phyloP scores from a whole-genome alignment of 2,888 invertebrate species.

The Drosophila mimica region DNA sequence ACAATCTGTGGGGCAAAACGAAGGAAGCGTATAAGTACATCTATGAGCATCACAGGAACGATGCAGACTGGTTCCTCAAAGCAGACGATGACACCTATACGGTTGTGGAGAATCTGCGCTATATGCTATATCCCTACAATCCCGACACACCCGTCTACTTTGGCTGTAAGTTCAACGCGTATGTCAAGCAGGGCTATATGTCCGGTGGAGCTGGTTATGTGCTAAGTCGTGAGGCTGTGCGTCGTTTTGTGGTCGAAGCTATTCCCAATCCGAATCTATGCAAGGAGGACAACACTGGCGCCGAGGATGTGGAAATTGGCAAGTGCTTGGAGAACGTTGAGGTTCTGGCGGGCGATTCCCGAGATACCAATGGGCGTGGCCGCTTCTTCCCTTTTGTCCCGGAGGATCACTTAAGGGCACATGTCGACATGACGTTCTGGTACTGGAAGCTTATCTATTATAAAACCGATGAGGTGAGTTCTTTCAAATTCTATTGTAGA shows the following conservation, averaged over 20 bases:
- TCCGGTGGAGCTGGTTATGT: conserved; percentile 30
- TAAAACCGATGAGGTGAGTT: conserved; percentile 89
- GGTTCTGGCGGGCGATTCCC: conserved; percentile 94
- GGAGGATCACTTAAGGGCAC: conserved; percentile 93
- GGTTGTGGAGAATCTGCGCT: conserved; percentile 24
- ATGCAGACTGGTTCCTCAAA: conserved; percentile 32
- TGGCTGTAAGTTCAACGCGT: conserved; percentile 22
- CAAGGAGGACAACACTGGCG: too few relatives aligned
- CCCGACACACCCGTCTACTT: conserved; percentile 23
- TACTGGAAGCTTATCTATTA: conserved; percentile 98
- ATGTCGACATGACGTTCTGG: conserved; percentile 92
- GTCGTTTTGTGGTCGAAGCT: conserved; percentile 20
- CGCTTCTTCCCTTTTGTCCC: conserved; percentile 98
- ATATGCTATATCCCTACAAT: conserved; percentile 24
- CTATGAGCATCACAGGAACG: conserved; percentile 24
- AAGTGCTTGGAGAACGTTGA: conserved; percentile 91
- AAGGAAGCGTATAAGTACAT: conserved; percentile 27
- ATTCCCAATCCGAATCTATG: conserved; percentile 4
- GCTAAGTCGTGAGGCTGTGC: conserved; percentile 22
- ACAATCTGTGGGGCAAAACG: conserved; percentile 10
- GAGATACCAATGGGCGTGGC: conserved; percentile 93
- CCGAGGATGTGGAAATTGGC: conserved; percentile 85
- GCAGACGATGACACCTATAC: conserved; percentile 33
- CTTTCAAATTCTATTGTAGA: not conserved
- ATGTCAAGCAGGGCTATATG: conserved; percentile 28